Evolutionary conservation across 2,797 vertebrate species (phyloP), one percentile per base, ranked within the genome.

Genomic region (Huso huso): DNA sequence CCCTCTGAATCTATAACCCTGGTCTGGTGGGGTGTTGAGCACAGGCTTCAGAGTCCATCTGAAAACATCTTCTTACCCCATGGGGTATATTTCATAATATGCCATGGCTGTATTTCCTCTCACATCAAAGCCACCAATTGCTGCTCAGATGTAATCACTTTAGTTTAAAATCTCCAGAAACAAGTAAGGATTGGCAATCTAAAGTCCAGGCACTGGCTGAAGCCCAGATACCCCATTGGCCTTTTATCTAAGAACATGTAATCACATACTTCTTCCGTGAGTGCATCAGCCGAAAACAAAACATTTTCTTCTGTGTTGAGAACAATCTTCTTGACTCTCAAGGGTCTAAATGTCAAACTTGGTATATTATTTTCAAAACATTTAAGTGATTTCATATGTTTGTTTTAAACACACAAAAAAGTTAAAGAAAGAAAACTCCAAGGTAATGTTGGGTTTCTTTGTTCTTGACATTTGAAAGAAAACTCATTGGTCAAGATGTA

Each of bases 11-110:
- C 37, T 37, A 37, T 37, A 37, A 37, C 37, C 37, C 37, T 37
- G 5, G 3, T 37, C 37, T 37, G 37, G 37, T 37, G 37, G 37
- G 37, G 37, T 37, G 37, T 5, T 37, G 37, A 37, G 3, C 37
- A 37, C 37, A 37, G 3, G 37, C 66, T 78, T 84, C 70, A 66
- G 77, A 85, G 86, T 86, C 83, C 72, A 58, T 85, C 67, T 57
- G 71, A 72, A 67, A 58, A 74, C 55, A 80, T 82, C 79, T 84
- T 81, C 80, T 80, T 73, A 74, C 78, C 85, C 83, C 71, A 51
- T 64, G n/a, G 6, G 68, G 75, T 69, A 74, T 71, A 70, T 74
- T 76, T 71, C 68, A 69, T 71, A 67, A 15, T 65, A 53, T 61
- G 63, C 49, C 23, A 61, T 51, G 10, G 48, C 68, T 51, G 58